A percentile compares a stretch with the other conserved stretches of the same genome.
Evolutionary conservation across 2,888 invertebrate genomes (phyloP).

Genomic region (Hoplodrina ambigua): DNA sequence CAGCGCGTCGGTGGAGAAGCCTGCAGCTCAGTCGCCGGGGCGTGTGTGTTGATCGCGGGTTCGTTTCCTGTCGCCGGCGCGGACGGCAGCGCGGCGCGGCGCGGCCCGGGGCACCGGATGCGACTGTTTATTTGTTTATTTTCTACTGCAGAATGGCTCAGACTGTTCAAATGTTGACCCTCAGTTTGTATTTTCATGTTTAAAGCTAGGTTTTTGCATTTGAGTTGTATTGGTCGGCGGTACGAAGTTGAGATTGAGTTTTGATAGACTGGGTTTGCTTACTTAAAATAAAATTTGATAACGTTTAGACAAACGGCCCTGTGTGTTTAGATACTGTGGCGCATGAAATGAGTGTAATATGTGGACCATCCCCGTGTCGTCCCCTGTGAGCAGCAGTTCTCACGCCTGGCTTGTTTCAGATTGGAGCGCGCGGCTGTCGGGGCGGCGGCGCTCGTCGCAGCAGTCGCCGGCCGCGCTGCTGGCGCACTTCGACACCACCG

Average conservation of each 20-base stretch:
- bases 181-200: conserved; percentile 36
- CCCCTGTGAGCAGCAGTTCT: background rate
- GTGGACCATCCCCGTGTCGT: too few relatives aligned
- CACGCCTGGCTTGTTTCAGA: conserved; percentile 76
- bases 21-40: conserved; percentile 57
- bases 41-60: conserved; percentile 59
- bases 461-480: conserved; percentile 90
- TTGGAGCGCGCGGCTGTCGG: conserved; percentile 81
- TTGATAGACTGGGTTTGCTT: background rate
- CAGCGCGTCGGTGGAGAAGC: conserved; percentile 9
- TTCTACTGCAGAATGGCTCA: conserved; percentile 30
- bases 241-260: background rate
- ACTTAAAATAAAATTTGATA: background rate
- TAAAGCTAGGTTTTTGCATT: conserved; percentile 13
- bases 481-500: conserved; percentile 93
- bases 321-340: too few relatives aligned
- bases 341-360: too few relatives aligned
- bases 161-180: conserved; percentile 39
- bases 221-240: background rate
- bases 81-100: background rate
- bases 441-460: conserved; percentile 83
- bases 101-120: conserved; percentile 27
- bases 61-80: conserved; percentile 68
- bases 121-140: conserved; percentile 52
- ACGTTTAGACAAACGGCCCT: background rate